Evolutionary conservation across 2,888 invertebrate species (phyloP), one percentile per base, ranked within the genome.

Genomic region (Platycheirus rosarum): DNA sequence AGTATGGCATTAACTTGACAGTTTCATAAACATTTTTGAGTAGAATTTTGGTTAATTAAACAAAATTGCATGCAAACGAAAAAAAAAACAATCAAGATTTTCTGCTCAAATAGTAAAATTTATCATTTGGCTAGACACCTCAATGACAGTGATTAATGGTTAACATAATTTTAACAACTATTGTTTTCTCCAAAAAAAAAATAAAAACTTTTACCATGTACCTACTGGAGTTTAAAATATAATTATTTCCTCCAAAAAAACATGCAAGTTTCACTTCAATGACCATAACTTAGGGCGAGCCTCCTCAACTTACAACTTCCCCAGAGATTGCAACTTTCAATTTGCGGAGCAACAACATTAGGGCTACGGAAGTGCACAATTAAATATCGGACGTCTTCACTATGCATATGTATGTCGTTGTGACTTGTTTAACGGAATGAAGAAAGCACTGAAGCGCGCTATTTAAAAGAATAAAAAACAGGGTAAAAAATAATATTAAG

Each of bases 261-360:
- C 1, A 44, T 32, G 2, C 37, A 29, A 32, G 77, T 78, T 78
- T 66, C 77, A 73, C 77, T 78, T 66, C 65, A 73, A 65, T 71
- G 51, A 32, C 51, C 60, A 60, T 63, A 55, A 35, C 46, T 63
- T 18, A 40, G 14, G 13, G 13, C 13, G 49, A 48, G 40, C 32
- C 32, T 42, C 42, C 16, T 42, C 29, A 18, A 55, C 23, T 37
- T 55, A 40, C 35, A 7, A 48, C 20, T 8, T 40, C 14, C 14
- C 5, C 35, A 37, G 8, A 37, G 8, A 18, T 18, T 40, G 0
- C 9, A 18, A 26, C 20, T 63, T 40, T 32, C 40, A 55, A 62
- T 62, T 60, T 49, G 40, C 55, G 70, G 76, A 70, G 63, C 48
- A 76, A 70, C 40, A 70, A 70, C 63, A 76, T 63, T 1, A 14